These are phyloP conservation scores for Sphenodon punctatus DNA, from an alignment of 2,797 vertebrate genomes.

Conservation along the genomic window DNA sequence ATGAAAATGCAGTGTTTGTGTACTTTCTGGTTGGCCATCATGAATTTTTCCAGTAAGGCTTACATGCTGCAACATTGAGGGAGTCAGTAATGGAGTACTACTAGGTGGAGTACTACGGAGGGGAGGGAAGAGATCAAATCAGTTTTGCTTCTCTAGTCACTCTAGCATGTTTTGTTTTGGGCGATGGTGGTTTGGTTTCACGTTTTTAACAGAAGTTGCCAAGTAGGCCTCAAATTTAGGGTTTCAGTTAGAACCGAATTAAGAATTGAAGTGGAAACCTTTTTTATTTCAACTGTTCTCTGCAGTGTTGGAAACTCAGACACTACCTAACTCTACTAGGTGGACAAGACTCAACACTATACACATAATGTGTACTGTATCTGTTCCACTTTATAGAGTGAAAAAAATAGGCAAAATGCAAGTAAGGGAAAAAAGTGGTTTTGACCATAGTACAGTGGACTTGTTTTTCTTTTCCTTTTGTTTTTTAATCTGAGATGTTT, in stretches of 20 bases:
- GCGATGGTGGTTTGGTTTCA: neutral
- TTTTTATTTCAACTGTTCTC: neutral
- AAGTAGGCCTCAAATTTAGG: neutral
- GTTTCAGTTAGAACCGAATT: neutral
- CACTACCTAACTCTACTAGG: too few species aligned
- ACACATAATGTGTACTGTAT: neutral
- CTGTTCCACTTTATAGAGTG: neutral
- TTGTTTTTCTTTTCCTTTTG: too few species aligned
- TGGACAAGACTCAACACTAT: accelerated
- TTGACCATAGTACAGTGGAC: too few species aligned
- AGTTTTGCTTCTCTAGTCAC: too few species aligned
- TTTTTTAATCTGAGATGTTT: accelerated
- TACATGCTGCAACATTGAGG: constrained; percentile 43
- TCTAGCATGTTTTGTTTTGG: too few species aligned
- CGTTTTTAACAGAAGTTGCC: neutral
- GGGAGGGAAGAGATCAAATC: too few species aligned
- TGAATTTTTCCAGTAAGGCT: constrained; percentile 50
- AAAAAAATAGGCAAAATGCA: neutral
- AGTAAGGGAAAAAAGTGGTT: neutral
- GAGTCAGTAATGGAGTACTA: constrained; percentile 58
- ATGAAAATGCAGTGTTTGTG: constrained; percentile 45
- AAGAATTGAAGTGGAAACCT: neutral
- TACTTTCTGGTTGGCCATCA: constrained; percentile 37
- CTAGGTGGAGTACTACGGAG: constrained; percentile 42
- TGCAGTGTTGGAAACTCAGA: neutral